Conservation (phyloP, 2,888 invertebrate species). For the Hirudinaria manillensis region DNA sequence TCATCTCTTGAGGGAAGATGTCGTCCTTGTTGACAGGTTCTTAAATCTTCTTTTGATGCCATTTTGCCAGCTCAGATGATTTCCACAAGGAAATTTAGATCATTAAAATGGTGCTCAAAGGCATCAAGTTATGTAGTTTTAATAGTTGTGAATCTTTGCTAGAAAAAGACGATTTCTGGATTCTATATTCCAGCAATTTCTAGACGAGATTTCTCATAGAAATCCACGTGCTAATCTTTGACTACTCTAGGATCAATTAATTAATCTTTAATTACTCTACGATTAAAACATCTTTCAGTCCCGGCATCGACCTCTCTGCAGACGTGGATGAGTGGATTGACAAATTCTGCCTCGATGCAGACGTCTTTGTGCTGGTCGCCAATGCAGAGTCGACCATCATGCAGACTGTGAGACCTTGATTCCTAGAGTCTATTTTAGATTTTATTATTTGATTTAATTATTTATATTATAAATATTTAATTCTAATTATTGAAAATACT, state of each 20-base stretch:
- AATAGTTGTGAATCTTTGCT: not conserved
- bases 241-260: not conserved
- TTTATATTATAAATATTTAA: too few relatives aligned
- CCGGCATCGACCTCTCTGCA: conserved; percentile 95
- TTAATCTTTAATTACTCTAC: not conserved
- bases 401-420: conserved; percentile 84
- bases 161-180: too few relatives aligned
- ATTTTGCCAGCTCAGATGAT: not conserved
- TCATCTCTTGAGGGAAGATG: conserved; percentile 86
- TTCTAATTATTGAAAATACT: too few relatives aligned
- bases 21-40: conserved; percentile 82
- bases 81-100: not conserved
- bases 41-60: not conserved
- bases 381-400: conserved; percentile 98
- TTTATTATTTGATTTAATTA: too few relatives aligned
- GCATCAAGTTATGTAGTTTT: too few relatives aligned
- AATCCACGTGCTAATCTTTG: too few relatives aligned
- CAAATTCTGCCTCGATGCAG: conserved; percentile 95
- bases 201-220: too few relatives aligned
- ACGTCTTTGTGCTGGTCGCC: conserved; percentile 96
- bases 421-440: not conserved
- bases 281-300: conserved; percentile 59
- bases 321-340: conserved; percentile 99
- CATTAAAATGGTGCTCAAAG: too few relatives aligned
- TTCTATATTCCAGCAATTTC: too few relatives aligned